A percentile compares a stretch with the other conserved stretches of the same genome.
Evolutionary conservation across 2,113 vertebrate species (phyloP).

Genomic region (Lucifuga dentata): DNA sequence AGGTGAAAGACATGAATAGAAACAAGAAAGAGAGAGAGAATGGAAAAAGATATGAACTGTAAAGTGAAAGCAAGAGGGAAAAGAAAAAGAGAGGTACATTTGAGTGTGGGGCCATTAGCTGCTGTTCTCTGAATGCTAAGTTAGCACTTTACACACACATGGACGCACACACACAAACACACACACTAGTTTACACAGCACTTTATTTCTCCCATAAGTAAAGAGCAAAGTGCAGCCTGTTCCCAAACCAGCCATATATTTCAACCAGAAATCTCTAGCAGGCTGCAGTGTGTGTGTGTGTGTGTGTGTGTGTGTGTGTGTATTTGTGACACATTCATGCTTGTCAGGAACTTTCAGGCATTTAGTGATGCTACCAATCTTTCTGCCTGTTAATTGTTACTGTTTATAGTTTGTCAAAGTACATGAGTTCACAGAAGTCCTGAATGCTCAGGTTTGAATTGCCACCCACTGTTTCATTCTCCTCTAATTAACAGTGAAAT

Average conservation of each 20-base stretch:
- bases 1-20: neutral
- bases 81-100: conserved; percentile 3
- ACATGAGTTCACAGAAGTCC: too few relatives aligned
- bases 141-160: conserved; percentile 65
- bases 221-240: conserved; percentile 44
- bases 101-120: conserved; percentile 51
- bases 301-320: too few relatives aligned
- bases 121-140: conserved; percentile 63
- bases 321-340: too few relatives aligned
- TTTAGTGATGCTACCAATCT: too few relatives aligned
- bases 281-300: conserved; percentile 2
- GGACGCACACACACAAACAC: conserved; percentile 8
- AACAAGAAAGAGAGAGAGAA: neutral
- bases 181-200: conserved; percentile 66
- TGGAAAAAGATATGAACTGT: neutral
- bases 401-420: too few relatives aligned
- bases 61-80: conserved; percentile 7
- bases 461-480: too few relatives aligned
- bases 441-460: too few relatives aligned
- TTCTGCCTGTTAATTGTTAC: too few relatives aligned
- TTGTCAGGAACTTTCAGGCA: too few relatives aligned
- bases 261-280: conserved; percentile 47
- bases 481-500: too few relatives aligned
- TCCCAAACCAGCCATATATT: conserved; percentile 63
- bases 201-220: conserved; percentile 77